Evolutionary conservation across 92 coral and sea anemone genomes (phyloP).

Genomic region (Pocillopora meandrina): DNA sequence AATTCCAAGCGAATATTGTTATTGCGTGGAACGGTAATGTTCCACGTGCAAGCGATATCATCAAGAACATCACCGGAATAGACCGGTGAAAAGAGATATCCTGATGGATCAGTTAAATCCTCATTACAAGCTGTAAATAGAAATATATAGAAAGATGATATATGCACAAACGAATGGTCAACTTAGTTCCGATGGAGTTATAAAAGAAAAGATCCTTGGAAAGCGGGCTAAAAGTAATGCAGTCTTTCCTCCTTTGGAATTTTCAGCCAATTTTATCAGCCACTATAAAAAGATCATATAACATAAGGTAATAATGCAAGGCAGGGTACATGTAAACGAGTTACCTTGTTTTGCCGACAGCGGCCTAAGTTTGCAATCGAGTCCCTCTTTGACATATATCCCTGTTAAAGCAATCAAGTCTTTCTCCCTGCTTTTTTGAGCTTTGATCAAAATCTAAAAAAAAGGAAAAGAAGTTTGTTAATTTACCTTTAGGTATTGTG

Average conservation of each 20-base stretch:
- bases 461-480: not conserved
- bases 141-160: not conserved
- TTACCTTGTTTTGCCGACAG: slow-evolving; percentile 19
- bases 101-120: not conserved
- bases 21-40: not conserved
- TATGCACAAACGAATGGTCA: no score
- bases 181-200: no score
- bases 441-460: slow-evolving; percentile 2
- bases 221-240: no score
- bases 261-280: no score
- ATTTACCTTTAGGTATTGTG: not conserved
- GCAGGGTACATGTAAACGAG: no score
- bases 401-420: slow-evolving; percentile 18
- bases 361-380: slow-evolving; percentile 5
- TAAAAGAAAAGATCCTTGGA: no score
- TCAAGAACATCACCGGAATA: not conserved
- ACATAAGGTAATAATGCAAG: no score
- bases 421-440: not conserved
- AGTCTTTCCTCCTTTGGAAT: no score
- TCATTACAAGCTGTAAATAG: not conserved
- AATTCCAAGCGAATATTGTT: not conserved
- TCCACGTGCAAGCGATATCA: not conserved
- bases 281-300: no score
- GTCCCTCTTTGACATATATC: slow-evolving; percentile 3
- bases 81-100: not conserved